Conservation (phyloP, 2,113 vertebrate genomes). For the Cryptotis parvus region DNA sequence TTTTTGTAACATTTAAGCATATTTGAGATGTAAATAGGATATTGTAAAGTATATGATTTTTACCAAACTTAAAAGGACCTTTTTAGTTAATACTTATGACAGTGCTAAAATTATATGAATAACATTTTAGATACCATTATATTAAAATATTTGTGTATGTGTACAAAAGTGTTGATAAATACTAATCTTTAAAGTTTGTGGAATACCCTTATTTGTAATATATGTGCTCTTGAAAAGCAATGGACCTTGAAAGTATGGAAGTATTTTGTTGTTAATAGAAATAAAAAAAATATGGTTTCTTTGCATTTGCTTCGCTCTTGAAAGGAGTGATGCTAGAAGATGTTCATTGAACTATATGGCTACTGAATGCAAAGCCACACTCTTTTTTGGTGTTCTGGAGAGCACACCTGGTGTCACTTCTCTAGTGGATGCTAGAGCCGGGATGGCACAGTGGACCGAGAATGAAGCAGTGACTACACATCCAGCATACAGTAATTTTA, state of each 20-base stretch:
- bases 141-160: constrained; percentile 93
- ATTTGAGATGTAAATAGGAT: constrained; percentile 99
- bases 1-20: constrained; percentile 98
- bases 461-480: too few relatives aligned
- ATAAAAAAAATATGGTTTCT: constrained; percentile 74
- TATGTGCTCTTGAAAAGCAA: constrained; percentile 74
- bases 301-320: constrained; percentile 58
- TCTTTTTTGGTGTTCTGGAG: too few relatives aligned
- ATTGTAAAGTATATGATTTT: constrained; percentile 99
- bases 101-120: constrained; percentile 93
- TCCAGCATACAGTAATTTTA: too few relatives aligned
- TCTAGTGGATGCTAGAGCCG: too few relatives aligned
- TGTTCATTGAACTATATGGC: background rate
- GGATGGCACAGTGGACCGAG: too few relatives aligned
- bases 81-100: constrained; percentile 91
- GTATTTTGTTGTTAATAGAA: constrained; percentile 79
- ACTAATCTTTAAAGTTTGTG: constrained; percentile 83
- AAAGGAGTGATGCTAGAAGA: background rate
- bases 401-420: too few relatives aligned
- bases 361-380: background rate
- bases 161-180: constrained; percentile 85
- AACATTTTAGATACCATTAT: constrained; percentile 88
- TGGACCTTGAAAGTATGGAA: constrained; percentile 73
- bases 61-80: constrained; percentile 90
- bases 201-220: constrained; percentile 82